These are phyloP conservation scores for Hydraecia micacea DNA, from an alignment of 2,888 invertebrate genomes.

Conservation along the genomic window DNA sequence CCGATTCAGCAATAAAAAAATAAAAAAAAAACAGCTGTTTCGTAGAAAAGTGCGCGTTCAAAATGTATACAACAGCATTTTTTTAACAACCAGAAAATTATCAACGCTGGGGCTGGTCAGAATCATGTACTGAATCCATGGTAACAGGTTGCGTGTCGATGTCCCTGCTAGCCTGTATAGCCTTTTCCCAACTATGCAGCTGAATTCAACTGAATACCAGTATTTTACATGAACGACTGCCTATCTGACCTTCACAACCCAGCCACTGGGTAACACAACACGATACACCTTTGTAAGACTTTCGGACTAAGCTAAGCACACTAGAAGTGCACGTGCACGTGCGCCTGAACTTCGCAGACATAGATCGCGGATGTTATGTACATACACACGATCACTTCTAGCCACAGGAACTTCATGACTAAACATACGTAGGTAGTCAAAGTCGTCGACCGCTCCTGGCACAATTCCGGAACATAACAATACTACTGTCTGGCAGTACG, in stretches of 20 bases:
- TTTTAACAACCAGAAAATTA: not conserved
- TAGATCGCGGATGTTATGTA: not conserved
- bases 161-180: not conserved
- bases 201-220: not conserved
- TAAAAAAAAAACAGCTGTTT: too few relatives aligned
- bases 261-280: not conserved
- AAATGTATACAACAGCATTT: too few relatives aligned
- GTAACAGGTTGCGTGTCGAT: not conserved
- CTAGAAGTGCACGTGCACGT: not conserved
- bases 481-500: conserved; percentile 61
- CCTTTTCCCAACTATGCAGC: not conserved
- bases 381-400: not conserved
- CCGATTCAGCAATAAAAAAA: not conserved
- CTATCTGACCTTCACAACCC: not conserved
- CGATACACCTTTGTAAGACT: not conserved
- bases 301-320: not conserved
- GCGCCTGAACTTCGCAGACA: conserved; percentile 13
- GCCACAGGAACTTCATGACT: conserved; percentile 20
- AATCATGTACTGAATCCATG: not conserved
- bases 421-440: conserved; percentile 29
- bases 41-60: too few relatives aligned
- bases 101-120: not conserved
- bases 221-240: not conserved
- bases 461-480: conserved; percentile 60
- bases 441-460: conserved; percentile 65